Evolutionary conservation across 2,113 vertebrate species (phyloP).

Genomic region (Nothoprocta perdicaria): DNA sequence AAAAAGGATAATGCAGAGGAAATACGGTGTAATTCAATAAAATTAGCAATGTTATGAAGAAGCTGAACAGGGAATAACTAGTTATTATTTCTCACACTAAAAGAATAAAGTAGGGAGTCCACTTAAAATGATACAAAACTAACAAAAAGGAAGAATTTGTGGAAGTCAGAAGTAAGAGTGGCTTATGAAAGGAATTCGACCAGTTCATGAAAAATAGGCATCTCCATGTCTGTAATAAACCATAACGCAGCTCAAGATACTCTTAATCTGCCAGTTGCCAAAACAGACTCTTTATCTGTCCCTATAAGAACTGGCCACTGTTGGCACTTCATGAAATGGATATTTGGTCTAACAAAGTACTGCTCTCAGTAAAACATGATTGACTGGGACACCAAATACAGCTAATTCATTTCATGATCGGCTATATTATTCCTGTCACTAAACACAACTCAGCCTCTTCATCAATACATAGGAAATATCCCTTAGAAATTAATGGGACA

Average conservation of each 20-base stretch:
- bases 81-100: not conserved
- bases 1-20: not conserved
- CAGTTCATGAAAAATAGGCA: not conserved
- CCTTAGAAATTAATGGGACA: conserved; percentile 1
- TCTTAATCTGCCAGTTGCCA: not conserved
- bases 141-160: not conserved
- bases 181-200: not conserved
- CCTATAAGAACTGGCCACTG: not conserved
- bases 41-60: not conserved
- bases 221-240: not conserved
- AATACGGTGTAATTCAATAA: not conserved
- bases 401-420: not conserved
- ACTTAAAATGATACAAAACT: not conserved
- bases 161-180: not conserved
- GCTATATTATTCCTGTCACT: not conserved
- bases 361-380: not conserved
- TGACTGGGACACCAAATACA: not conserved
- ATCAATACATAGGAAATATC: not conserved
- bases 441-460: not conserved
- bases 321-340: not conserved
- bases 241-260: not conserved
- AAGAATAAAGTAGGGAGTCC: not conserved
- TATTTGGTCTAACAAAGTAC: not conserved
- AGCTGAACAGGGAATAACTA: not conserved
- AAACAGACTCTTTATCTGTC: not conserved